Conservation (phyloP, 2,888 invertebrate genomes). For the Azorinus chamasolen region DNA sequence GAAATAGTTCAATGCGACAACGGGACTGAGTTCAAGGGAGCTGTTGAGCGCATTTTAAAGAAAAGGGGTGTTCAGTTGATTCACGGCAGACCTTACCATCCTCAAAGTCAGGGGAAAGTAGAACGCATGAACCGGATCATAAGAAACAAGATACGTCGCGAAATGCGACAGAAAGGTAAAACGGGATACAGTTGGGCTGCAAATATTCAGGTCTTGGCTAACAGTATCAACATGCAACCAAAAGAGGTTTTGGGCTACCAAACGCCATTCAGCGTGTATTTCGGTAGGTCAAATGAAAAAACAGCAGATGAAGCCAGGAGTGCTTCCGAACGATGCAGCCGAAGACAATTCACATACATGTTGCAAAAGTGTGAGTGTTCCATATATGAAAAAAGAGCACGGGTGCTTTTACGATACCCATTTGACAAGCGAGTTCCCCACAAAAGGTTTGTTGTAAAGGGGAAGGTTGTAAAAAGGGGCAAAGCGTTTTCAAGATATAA, state of each 20-base stretch:
- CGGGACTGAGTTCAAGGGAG: slow-evolving; percentile 20
- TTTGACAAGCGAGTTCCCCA: neutral
- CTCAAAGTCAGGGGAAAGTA: slow-evolving; percentile 28
- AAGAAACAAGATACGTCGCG: slow-evolving; percentile 10
- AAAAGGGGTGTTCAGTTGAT: slow-evolving; percentile 9
- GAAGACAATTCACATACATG: neutral
- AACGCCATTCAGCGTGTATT: slow-evolving; percentile 16
- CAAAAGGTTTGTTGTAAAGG: slow-evolving; percentile 2
- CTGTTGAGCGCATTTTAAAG: neutral
- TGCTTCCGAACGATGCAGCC: neutral
- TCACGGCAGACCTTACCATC: slow-evolving; percentile 31
- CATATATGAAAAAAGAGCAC: slow-evolving; percentile 4
- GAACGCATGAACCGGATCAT: slow-evolving; percentile 21
- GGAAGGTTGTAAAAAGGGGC: neutral
- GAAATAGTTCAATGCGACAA: slow-evolving; percentile 20
- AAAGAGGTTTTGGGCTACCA: slow-evolving; percentile 28
- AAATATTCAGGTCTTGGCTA: neutral
- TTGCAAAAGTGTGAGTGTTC: slow-evolving; percentile 8
- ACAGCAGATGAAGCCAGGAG: slow-evolving; percentile 11
- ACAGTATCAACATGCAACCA: slow-evolving; percentile 12
- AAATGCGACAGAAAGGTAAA: neutral
- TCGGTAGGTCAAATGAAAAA: neutral
- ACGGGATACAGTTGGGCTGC: slow-evolving; percentile 12
- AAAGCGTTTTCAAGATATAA: slow-evolving; percentile 1
- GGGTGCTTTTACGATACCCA: neutral